Percentiles rank a stretch among this genome's conserved stretches.
Conservation (phyloP, 2,113 vertebrate genomes). For the Scomber colias region DNA sequence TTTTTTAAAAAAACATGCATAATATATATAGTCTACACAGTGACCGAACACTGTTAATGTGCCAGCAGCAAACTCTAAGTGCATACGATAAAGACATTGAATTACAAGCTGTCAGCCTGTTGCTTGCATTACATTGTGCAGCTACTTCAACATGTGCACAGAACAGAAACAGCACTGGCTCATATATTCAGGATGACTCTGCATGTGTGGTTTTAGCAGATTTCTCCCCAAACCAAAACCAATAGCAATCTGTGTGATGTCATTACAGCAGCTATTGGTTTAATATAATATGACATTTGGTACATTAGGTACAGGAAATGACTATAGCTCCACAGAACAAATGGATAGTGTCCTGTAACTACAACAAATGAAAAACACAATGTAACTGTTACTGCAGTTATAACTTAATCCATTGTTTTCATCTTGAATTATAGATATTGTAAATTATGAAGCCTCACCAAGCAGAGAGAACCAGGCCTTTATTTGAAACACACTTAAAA, state of each 20-base stretch:
- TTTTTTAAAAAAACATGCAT: neutral
- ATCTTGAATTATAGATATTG: neutral
- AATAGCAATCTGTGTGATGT: conserved; percentile 26
- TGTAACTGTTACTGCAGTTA: neutral
- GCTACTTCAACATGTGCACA: neutral
- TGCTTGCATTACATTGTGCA: conserved; percentile 11
- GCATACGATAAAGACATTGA: conserved; percentile 8
- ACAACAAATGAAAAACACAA: conserved; percentile 1
- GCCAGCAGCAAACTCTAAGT: neutral
- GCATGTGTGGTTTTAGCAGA: conserved; percentile 11
- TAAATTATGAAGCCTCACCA: too few species aligned
- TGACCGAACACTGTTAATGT: neutral
- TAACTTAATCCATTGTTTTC: neutral
- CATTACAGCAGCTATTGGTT: conserved; percentile 49
- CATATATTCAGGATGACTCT: neutral
- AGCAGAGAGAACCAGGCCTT: too few species aligned
- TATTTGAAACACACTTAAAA: too few species aligned
- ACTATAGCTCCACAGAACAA: conserved; percentile 30
- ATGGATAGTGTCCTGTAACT: neutral
- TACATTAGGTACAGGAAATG: conserved; percentile 43
- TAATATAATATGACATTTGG: conserved; percentile 41
- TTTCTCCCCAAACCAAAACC: conserved; percentile 6
- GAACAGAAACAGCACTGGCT: neutral
- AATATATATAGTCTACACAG: neutral
- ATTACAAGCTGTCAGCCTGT: conserved; percentile 31